A percentile compares a stretch with the other conserved stretches of the same genome.
Conservation (phyloP, 2,888 invertebrate genomes). For the Dermolepida albohirtum region DNA sequence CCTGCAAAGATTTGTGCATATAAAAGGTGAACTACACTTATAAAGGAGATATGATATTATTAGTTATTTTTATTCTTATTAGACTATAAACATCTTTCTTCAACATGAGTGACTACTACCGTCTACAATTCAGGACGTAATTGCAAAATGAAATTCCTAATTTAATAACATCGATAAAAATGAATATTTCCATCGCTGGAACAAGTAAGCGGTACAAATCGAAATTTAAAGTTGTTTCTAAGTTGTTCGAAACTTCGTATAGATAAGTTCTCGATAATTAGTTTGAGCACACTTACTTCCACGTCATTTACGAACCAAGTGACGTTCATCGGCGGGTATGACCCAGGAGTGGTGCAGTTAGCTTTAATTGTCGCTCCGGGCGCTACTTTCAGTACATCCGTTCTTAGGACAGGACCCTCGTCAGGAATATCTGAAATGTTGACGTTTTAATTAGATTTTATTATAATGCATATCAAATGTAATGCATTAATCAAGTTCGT, state of each 20-base stretch:
- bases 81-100: too few species aligned
- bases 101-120: too few species aligned
- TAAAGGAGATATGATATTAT: too few species aligned
- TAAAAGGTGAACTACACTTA: too few species aligned
- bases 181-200: too few species aligned
- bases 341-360: constrained; percentile 69
- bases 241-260: constrained; percentile 12
- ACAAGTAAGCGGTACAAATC: not conserved
- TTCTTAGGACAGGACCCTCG: constrained; percentile 67
- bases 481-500: constrained; percentile 32
- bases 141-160: too few species aligned
- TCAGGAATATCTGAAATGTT: constrained; percentile 66
- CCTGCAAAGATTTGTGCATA: too few species aligned
- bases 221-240: constrained; percentile 7
- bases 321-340: constrained; percentile 69
- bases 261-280: constrained; percentile 22
- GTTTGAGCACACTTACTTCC: constrained; percentile 62
- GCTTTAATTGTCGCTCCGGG: constrained; percentile 68
- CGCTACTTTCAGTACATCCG: constrained; percentile 67
- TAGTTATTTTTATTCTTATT: too few species aligned
- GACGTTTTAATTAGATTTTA: constrained; percentile 43
- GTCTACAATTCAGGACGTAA: too few species aligned
- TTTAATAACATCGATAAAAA: too few species aligned
- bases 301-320: constrained; percentile 70
- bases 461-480: constrained; percentile 33